phyloP scores from a whole-genome alignment of 2,113 vertebrate species.

The Empidonax traillii region DNA sequence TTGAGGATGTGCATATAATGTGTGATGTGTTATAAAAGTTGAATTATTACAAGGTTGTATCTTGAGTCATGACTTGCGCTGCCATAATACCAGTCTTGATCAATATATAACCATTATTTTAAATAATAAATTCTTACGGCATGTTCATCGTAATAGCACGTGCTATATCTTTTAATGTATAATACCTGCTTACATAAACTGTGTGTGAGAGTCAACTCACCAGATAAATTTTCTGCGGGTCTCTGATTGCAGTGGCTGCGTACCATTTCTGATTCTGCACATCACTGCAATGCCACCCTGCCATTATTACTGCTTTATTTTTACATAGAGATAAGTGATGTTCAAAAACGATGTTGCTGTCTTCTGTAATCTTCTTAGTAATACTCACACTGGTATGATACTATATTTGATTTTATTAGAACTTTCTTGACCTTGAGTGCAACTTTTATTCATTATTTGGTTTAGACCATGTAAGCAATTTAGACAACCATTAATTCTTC shows the following conservation, averaged over 20 bases:
- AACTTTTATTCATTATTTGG: neutral
- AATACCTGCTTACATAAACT: neutral
- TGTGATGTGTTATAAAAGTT: neutral
- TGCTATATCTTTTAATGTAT: neutral
- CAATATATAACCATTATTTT: neutral
- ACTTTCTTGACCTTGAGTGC: neutral
- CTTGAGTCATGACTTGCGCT: neutral
- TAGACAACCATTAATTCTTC: neutral
- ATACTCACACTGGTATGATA: neutral
- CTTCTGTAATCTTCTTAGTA: neutral
- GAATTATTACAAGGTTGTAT: neutral
- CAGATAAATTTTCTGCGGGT: neutral
- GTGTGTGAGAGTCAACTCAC: fast-evolving
- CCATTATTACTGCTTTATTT: neutral
- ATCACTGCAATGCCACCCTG: neutral
- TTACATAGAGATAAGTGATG: neutral
- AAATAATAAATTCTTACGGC: neutral
- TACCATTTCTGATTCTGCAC: neutral
- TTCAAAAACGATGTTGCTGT: neutral
- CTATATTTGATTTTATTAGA: neutral
- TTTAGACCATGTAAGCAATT: neutral
- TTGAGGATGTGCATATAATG: neutral
- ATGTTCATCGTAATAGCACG: neutral
- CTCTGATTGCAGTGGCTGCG: neutral
- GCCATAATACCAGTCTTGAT: neutral